These are phyloP conservation scores for Esox niger DNA, from an alignment of 2,113 vertebrate species.

Conservation along the genomic window DNA sequence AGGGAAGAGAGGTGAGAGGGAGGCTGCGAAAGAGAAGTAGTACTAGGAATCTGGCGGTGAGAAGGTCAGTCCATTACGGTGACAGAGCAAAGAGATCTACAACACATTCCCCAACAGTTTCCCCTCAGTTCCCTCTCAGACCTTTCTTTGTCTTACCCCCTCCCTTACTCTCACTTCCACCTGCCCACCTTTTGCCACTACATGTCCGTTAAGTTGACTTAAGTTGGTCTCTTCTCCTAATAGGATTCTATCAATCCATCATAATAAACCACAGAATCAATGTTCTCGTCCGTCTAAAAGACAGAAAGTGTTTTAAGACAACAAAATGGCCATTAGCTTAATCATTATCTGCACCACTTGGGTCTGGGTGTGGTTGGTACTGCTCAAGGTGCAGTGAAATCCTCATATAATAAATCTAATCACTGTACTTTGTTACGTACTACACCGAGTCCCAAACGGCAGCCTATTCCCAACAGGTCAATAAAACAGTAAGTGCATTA, in stretches of 20 bases:
- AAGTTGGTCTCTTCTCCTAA: no score
- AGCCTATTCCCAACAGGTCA: no score
- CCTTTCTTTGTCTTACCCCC: constrained; percentile 15
- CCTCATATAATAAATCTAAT: no score
- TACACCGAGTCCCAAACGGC: no score
- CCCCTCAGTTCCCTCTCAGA: constrained; percentile 64
- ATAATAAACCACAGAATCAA: no score
- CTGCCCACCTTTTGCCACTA: no score
- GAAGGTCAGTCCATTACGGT: constrained; percentile 61
- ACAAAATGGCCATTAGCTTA: constrained; percentile 29
- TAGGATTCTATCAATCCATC: no score
- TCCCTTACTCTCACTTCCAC: neutral
- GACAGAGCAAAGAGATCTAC: constrained; percentile 57
- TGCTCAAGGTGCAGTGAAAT: constrained; percentile 23
- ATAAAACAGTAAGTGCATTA: no score
- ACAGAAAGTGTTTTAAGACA: constrained; percentile 37
- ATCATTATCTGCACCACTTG: constrained; percentile 24
- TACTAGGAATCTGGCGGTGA: constrained; percentile 61
- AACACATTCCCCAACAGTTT: constrained; percentile 49
- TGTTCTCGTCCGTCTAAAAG: no score
- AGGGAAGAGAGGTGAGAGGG: constrained; percentile 58
- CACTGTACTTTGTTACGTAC: no score
- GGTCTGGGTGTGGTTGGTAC: constrained; percentile 3
- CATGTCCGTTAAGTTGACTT: no score
- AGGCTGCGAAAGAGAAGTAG: constrained; percentile 45